Evolutionary conservation across 2,888 invertebrate genomes (phyloP).

Genomic region (Volucella zonaria): DNA sequence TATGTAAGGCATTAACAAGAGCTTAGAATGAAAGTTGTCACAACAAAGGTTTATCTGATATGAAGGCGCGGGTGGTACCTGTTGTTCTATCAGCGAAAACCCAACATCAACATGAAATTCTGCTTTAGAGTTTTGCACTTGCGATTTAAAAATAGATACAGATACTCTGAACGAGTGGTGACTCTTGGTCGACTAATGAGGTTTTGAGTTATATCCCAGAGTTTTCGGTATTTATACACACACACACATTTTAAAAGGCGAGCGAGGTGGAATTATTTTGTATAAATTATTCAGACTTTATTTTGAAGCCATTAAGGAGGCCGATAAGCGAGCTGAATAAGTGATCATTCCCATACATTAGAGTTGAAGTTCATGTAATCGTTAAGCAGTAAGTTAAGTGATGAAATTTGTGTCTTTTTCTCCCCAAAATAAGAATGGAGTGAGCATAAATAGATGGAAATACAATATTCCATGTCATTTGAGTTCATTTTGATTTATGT

Average conservation of each 20-base stretch:
- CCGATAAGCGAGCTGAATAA: background rate
- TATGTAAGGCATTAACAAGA: conserved; percentile 17
- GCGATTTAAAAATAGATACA: background rate
- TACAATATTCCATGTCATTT: no score
- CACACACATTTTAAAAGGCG: conserved; percentile 2
- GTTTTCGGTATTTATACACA: background rate
- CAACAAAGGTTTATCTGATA: conserved; percentile 23
- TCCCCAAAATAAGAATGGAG: no score
- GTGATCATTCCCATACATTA: background rate
- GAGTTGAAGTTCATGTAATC: background rate
- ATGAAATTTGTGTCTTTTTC: background rate
- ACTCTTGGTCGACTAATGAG: conserved; percentile 10
- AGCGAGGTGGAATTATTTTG: conserved; percentile 18
- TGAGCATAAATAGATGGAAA: no score
- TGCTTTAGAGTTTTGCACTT: conserved; percentile 45
- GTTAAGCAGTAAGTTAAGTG: background rate
- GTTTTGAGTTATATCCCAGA: conserved; percentile 15
- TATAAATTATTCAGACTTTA: conserved; percentile 56
- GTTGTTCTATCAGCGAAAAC: conserved; percentile 24
- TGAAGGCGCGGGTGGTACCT: conserved; percentile 40
- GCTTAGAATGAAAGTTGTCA: conserved; percentile 27
- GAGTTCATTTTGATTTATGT: no score
- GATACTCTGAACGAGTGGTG: conserved; percentile 14
- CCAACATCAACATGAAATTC: conserved; percentile 40
- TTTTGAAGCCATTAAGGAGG: no score